phyloP scores from a whole-genome alignment of 2,888 invertebrate species.

The Trichogramma evanescens region DNA sequence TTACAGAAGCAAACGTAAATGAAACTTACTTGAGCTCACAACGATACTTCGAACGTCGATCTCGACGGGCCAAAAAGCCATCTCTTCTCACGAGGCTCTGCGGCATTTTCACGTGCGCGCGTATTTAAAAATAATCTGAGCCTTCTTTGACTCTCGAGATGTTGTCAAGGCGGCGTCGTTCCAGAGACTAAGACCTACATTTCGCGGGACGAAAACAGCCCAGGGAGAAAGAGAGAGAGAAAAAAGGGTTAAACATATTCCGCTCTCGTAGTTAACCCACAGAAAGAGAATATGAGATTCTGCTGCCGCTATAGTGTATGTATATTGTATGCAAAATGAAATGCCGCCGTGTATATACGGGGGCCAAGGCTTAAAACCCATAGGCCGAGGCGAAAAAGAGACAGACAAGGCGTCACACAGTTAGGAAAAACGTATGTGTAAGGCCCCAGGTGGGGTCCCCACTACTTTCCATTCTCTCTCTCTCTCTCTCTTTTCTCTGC shows the following conservation, averaged over 20 bases:
- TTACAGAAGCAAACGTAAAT: too few species aligned
- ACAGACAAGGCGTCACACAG: conserved; percentile 10
- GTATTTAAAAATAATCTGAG: too few species aligned
- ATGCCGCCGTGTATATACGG: conserved; percentile 21
- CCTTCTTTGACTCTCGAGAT: conserved; percentile 28
- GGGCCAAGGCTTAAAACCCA: conserved; percentile 6
- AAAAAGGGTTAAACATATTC: conserved; percentile 40
- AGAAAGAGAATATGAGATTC: conserved; percentile 35
- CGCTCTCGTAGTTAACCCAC: conserved; percentile 1
- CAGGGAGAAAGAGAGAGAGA: conserved; percentile 5
- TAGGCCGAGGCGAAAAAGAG: background rate
- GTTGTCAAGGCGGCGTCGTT: conserved; percentile 43
- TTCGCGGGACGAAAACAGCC: conserved; percentile 16
- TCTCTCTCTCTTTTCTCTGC: conserved; percentile 11
- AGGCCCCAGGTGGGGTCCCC: conserved; percentile 43
- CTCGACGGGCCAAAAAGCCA: too few species aligned
- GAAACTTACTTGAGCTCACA: too few species aligned
- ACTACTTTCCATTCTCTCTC: conserved; percentile 21
- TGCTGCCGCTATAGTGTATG: background rate
- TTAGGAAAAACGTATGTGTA: conserved; percentile 15
- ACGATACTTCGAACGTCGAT: too few species aligned
- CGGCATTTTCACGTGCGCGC: too few species aligned
- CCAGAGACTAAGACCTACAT: conserved; percentile 40
- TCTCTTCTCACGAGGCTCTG: too few species aligned
- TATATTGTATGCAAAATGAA: background rate